Percentiles rank a stretch among this genome's conserved stretches.
Evolutionary conservation across 2,888 invertebrate species (phyloP).

Genomic region (Aphidoletes aphidimyza): DNA sequence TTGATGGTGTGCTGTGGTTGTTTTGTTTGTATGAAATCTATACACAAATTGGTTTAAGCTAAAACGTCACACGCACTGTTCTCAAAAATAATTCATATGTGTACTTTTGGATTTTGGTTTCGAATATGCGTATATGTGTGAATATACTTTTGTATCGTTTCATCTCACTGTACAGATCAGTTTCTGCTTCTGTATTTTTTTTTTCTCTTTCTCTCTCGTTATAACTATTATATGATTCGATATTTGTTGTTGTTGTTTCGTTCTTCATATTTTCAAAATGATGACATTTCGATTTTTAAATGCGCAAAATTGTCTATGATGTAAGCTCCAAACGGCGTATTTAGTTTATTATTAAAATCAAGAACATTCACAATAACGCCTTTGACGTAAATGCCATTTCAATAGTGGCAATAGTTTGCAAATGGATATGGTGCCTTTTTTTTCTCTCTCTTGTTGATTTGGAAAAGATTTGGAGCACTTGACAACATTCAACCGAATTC

Average conservation of each 20-base stretch:
- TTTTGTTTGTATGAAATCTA: constrained; percentile 44
- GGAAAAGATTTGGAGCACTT: no score
- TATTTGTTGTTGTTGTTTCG: background rate
- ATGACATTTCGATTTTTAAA: constrained; percentile 39
- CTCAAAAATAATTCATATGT: background rate
- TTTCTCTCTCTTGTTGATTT: no score
- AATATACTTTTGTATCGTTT: background rate
- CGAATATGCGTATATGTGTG: background rate
- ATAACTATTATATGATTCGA: background rate
- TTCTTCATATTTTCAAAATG: background rate
- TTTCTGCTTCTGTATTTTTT: background rate
- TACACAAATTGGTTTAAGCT: background rate
- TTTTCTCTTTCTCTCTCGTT: no score
- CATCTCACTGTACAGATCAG: background rate
- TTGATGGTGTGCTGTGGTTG: no score
- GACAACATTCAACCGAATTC: no score
- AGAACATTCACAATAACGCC: no score
- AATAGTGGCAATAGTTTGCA: no score
- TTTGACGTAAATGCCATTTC: no score
- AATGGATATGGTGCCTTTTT: no score
- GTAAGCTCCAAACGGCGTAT: background rate
- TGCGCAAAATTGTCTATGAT: constrained; percentile 20
- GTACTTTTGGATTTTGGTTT: background rate
- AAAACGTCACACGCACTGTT: constrained; percentile 14
- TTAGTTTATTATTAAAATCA: background rate